Percentiles rank a stretch among this genome's conserved stretches.
Evolutionary conservation across 2,113 vertebrate species (phyloP).

Genomic region (Urocolius indicus): DNA sequence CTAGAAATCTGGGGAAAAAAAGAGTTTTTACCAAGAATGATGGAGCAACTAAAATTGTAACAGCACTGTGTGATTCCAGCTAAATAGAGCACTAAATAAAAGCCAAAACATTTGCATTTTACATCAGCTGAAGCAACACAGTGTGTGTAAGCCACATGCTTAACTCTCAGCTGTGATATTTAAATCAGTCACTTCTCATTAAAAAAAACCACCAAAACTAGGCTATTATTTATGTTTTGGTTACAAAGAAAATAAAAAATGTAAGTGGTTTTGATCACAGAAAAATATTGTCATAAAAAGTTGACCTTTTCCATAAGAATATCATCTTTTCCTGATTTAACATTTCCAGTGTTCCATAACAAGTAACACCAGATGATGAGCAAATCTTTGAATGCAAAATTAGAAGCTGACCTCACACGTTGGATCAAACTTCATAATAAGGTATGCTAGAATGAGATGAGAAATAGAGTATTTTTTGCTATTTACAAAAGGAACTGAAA

Average conservation of each 20-base stretch:
- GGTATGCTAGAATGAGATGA: neutral
- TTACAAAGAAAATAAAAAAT: conserved; percentile 38
- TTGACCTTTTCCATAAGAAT: conserved; percentile 10
- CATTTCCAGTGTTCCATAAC: conserved; percentile 40
- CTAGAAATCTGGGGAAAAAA: neutral
- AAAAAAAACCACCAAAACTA: neutral
- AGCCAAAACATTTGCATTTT: neutral
- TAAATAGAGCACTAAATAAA: neutral
- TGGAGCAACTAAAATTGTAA: neutral
- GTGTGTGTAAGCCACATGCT: neutral
- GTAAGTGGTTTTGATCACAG: conserved; percentile 41
- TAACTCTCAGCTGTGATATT: neutral
- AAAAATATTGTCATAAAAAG: conserved; percentile 41
- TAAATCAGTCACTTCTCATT: conserved; percentile 15
- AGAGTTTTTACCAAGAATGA: neutral
- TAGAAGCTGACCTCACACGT: neutral
- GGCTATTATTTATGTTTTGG: conserved; percentile 28
- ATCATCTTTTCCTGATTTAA: conserved; percentile 40
- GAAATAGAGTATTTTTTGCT: neutral
- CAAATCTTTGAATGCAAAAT: conserved; percentile 1
- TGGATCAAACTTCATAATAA: neutral
- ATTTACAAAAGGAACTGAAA: neutral
- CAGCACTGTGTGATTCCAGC: neutral
- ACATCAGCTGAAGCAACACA: neutral
- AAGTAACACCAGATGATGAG: neutral